These are phyloP conservation scores for Oreochromis aureus DNA, from an alignment of 2,113 vertebrate genomes.

Conservation along the genomic window DNA sequence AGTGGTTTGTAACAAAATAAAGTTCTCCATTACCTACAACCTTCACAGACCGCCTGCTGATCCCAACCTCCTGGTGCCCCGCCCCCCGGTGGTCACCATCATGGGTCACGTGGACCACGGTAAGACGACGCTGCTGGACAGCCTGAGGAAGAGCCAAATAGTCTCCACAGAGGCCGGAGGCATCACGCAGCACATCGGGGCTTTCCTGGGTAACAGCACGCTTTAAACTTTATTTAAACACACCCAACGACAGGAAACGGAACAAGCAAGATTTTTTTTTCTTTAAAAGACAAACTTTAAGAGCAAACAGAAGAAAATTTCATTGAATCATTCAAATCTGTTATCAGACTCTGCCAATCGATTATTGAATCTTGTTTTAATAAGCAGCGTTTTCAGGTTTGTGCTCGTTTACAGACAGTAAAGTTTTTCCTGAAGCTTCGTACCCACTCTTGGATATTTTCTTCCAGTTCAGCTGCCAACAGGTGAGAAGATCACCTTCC, in stretches of 20 bases:
- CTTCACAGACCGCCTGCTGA: slow-evolving; percentile 78
- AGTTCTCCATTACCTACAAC: background rate
- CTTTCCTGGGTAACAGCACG: slow-evolving; percentile 34
- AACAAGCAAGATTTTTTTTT: background rate
- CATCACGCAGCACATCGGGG: slow-evolving; percentile 67
- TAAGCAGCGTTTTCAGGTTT: rapidly evolving
- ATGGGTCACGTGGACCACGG: slow-evolving; percentile 98
- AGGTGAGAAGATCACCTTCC: slow-evolving; percentile 94
- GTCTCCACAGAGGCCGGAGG: slow-evolving; percentile 74
- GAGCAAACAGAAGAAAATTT: background rate
- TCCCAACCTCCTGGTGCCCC: slow-evolving; percentile 67
- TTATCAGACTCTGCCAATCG: background rate
- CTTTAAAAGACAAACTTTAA: background rate
- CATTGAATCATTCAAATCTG: rapidly evolving
- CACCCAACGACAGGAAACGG: background rate
- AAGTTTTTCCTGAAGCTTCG: background rate
- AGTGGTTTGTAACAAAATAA: background rate
- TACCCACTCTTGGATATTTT: background rate
- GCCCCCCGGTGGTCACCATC: slow-evolving; percentile 90
- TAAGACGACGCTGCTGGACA: slow-evolving; percentile 93
- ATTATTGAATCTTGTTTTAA: background rate
- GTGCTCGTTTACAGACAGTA: rapidly evolving
- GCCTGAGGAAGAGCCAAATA: slow-evolving; percentile 85
- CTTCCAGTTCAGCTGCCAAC: slow-evolving; percentile 83
- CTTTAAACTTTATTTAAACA: background rate